These are phyloP conservation scores for Coelopa frigida DNA, from an alignment of 1,140 invertebrate genomes.

Conservation along the genomic window DNA sequence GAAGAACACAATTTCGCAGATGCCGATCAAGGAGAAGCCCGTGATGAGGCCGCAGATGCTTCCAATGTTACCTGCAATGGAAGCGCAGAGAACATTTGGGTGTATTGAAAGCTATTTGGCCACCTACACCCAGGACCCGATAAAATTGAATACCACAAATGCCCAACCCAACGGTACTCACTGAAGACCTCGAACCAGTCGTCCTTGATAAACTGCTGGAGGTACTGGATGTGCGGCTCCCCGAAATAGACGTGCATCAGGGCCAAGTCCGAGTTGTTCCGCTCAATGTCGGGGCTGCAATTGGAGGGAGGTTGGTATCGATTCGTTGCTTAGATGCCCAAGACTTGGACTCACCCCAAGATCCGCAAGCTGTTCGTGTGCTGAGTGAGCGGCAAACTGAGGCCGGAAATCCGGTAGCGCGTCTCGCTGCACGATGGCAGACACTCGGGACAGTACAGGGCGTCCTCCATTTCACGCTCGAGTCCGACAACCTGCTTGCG, in stretches of 20 bases:
- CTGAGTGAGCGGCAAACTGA: conserved; percentile 6
- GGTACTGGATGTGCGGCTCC: background rate
- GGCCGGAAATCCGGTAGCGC: background rate
- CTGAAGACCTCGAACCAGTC: conserved; percentile 13
- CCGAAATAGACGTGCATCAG: conserved; percentile 34
- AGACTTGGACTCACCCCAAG: too few relatives aligned
- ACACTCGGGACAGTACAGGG: conserved; percentile 38
- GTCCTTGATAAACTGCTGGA: conserved; percentile 5
- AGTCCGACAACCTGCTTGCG: conserved; percentile 27
- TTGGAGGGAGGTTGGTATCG: too few relatives aligned
- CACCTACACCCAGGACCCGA: background rate
- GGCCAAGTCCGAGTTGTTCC: conserved; percentile 23
- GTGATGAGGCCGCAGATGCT: conserved; percentile 42
- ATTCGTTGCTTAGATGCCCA: too few relatives aligned
- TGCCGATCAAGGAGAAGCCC: conserved; percentile 41
- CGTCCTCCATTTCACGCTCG: conserved; percentile 40
- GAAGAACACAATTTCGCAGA: conserved; percentile 40
- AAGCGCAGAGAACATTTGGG: background rate
- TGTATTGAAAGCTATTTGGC: background rate
- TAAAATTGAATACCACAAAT: too few relatives aligned
- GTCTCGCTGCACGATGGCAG: conserved; percentile 30
- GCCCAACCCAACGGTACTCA: too few relatives aligned
- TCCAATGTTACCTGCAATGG: conserved; percentile 32
- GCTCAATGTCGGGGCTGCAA: too few relatives aligned
- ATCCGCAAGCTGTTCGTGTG: too few relatives aligned